A percentile compares a stretch with the other conserved stretches of the same genome.
These are phyloP conservation scores for Pituophis catenifer DNA, from an alignment of 2,113 vertebrate genomes.

Conservation along the genomic window DNA sequence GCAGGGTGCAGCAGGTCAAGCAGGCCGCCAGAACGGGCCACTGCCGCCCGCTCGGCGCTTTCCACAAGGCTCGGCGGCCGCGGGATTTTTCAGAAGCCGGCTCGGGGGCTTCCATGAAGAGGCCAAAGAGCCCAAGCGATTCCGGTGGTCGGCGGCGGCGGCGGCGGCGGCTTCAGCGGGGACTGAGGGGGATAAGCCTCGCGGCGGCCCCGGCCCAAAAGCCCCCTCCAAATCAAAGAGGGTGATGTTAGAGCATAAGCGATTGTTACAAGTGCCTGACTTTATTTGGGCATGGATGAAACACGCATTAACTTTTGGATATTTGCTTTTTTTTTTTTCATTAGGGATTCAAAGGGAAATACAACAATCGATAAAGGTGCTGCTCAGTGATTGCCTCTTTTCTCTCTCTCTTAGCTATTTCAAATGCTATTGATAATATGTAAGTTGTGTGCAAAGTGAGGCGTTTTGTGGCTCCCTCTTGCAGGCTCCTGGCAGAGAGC, in stretches of 20 bases:
- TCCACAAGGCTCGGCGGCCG: background rate
- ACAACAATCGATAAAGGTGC: background rate
- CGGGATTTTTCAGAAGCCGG: background rate
- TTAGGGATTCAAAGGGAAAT: background rate
- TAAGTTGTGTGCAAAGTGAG: background rate
- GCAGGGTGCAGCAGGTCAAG: constrained; percentile 41
- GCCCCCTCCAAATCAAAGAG: background rate
- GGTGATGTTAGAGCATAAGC: background rate
- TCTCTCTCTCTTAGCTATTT: background rate
- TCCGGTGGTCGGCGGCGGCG: background rate
- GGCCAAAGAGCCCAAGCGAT: constrained; percentile 27
- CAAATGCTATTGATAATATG: background rate
- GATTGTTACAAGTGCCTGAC: background rate
- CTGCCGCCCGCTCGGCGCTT: background rate
- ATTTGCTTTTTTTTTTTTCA: background rate
- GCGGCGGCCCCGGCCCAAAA: background rate
- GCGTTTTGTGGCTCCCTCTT: background rate
- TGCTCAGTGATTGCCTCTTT: background rate
- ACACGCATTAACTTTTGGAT: background rate
- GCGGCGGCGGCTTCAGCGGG: too few relatives aligned
- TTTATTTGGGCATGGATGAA: background rate
- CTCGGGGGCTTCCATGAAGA: background rate
- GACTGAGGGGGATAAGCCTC: background rate
- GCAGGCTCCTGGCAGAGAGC: too few relatives aligned
- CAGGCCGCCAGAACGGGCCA: constrained; percentile 27